A percentile compares a stretch with the other conserved stretches of the same genome.
Conservation (phyloP, 2,113 vertebrate genomes). For the Tretioscincus oriximinensis region DNA sequence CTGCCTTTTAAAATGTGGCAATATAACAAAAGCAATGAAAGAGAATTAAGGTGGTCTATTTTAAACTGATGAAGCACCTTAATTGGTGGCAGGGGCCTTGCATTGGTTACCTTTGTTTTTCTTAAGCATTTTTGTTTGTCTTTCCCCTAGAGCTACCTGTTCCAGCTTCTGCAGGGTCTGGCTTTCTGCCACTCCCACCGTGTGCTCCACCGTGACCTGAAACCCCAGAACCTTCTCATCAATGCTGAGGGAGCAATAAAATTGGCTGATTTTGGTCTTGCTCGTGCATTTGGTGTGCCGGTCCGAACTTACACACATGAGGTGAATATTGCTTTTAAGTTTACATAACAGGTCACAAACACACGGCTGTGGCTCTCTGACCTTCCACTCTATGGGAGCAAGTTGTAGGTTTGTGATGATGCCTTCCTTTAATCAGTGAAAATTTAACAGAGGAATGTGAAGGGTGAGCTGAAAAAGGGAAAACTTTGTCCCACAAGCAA, state of each 20-base stretch:
- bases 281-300: constrained; percentile 91
- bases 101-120: not conserved
- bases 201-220: constrained; percentile 91
- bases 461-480: too few species aligned
- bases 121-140: not conserved
- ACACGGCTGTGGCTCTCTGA: not conserved
- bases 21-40: not conserved
- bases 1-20: not conserved
- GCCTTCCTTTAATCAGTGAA: too few species aligned
- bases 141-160: constrained; percentile 87
- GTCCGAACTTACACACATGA: constrained; percentile 96
- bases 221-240: constrained; percentile 95
- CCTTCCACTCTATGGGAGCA: not conserved
- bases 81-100: not conserved
- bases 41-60: not conserved
- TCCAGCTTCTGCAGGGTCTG: constrained; percentile 93
- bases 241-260: constrained; percentile 94
- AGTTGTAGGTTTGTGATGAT: not conserved
- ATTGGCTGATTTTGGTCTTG: constrained; percentile 93
- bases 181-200: constrained; percentile 96
- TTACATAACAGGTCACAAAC: not conserved
- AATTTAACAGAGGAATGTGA: too few species aligned
- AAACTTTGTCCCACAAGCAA: too few species aligned
- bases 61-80: not conserved
- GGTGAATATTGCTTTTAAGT: constrained; percentile 60